A percentile compares a stretch with the other conserved stretches of the same genome.
These are phyloP conservation scores for Formica exsecta DNA, from an alignment of 1,140 invertebrate species.

Conservation along the genomic window DNA sequence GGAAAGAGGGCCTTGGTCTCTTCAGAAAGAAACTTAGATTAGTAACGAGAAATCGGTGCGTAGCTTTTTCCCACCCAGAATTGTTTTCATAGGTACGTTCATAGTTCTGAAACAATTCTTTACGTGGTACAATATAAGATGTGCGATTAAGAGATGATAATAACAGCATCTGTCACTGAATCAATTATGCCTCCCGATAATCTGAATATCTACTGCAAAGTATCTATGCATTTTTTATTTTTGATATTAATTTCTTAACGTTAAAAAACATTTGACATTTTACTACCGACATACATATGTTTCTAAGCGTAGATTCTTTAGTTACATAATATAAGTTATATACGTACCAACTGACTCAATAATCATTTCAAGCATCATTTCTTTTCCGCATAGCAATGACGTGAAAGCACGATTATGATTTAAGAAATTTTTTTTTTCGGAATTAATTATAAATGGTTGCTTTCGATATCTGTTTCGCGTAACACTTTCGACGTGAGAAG, in stretches of 20 bases:
- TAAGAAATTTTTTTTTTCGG: background rate
- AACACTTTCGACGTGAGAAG: conserved; percentile 7
- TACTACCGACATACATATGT: background rate
- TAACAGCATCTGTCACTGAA: background rate
- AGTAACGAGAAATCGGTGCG: conserved; percentile 43
- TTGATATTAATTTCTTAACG: background rate
- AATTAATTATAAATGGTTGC: background rate
- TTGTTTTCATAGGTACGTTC: background rate
- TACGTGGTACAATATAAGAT: background rate
- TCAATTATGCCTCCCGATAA: background rate
- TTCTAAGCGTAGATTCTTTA: background rate
- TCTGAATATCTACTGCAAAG: background rate
- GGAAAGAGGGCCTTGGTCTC: conserved; percentile 49
- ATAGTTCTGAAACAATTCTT: background rate
- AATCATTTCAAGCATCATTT: background rate
- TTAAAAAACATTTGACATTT: background rate
- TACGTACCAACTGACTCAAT: background rate
- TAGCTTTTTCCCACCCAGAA: background rate
- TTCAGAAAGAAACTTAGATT: background rate
- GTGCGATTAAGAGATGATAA: background rate
- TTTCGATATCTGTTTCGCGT: conserved; percentile 12
- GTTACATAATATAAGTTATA: conserved; percentile 11
- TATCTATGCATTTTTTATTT: background rate
- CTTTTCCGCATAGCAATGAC: background rate
- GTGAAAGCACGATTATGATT: background rate